Percentiles rank a stretch among this genome's conserved stretches.
Conservation (phyloP, 1,140 invertebrate genomes). For the Ceratosolen solmsi region DNA sequence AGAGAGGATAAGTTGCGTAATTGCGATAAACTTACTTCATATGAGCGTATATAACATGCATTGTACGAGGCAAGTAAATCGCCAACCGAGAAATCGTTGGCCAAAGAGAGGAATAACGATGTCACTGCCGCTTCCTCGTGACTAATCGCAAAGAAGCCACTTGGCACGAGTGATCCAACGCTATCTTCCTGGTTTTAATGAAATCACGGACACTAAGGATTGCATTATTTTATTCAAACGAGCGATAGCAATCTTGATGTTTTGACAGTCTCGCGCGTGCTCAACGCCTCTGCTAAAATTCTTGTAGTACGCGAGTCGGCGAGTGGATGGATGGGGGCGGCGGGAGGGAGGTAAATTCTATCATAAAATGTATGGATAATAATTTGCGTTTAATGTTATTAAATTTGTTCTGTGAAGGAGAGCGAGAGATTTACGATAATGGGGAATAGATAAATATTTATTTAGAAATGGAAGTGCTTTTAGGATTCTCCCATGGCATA, state of each 20-base stretch:
- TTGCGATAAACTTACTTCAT: not conserved
- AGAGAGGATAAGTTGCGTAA: not conserved
- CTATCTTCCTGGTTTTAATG: not conserved
- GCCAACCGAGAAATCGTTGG: not conserved
- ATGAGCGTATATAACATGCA: not conserved
- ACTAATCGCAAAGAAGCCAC: not conserved
- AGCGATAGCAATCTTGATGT: not conserved
- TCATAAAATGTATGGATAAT: too few relatives aligned
- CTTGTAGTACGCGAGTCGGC: not conserved
- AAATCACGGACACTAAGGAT: not conserved
- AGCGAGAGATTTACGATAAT: not conserved
- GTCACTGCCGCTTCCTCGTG: not conserved
- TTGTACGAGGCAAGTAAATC: not conserved
- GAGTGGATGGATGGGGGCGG: too few relatives aligned
- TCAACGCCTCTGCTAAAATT: not conserved
- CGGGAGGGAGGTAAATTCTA: too few relatives aligned
- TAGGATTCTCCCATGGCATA: not conserved
- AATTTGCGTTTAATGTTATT: slow-evolving; percentile 6
- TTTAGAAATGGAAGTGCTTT: not conserved
- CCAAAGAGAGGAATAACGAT: not conserved
- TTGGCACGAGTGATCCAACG: not conserved
- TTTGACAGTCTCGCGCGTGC: not conserved
- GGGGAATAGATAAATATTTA: not conserved
- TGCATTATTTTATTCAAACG: not conserved
- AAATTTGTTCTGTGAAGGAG: too few relatives aligned